Base-by-base conservation (phyloP, 1,140 invertebrate species). In the Drosophila azteca region DNA sequence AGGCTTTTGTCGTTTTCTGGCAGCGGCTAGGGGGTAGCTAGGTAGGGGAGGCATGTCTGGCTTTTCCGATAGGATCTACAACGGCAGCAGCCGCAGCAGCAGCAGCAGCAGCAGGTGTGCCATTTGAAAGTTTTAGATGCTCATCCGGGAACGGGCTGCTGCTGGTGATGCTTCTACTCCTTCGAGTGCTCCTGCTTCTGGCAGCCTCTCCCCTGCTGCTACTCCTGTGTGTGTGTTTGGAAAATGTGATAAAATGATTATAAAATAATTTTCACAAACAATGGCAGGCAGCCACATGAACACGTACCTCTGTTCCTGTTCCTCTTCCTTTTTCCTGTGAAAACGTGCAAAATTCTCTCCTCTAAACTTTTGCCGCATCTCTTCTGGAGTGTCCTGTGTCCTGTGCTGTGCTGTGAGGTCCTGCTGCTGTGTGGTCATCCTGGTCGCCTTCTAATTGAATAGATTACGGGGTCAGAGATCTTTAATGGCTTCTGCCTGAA, bases 161-260 rank as follows among this genome's bases (percentile, higher is more conserved):
- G 26, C 26, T 29, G 26, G 6, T 8, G 26, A 29, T 29, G 26
- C 6, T 29, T 6, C 35, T 39, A 11, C 35, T 35, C 31, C 31
- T 9, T 35, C 8, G 31, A 35, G 15, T n/a, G 57, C 13, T 77
- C 13, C 39, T 78, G 69, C 44, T 78, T 39, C 45, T 62, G 69
- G 73, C 81, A 78, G 59, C 70, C 61, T 54, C 48, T 26, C 5
- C 24, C 24, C 24, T 26, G 22, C 22, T 35, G 17, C 46, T 45
- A 45, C 58, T 65, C 64, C 22, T 24, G 24, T 5, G 17, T 26
- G 24, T 26, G 24, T 59, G 50, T 39, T 69, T 70, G 66, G 70
- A 87, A 88, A 88, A 83, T 87, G 83, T 87, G 79, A 87, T 87
- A 87, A 88, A 87, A 87, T 87, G 76, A 87, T 87, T 87, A 87